Conservation (phyloP, 2,888 invertebrate genomes). For the Ctena decussata region DNA sequence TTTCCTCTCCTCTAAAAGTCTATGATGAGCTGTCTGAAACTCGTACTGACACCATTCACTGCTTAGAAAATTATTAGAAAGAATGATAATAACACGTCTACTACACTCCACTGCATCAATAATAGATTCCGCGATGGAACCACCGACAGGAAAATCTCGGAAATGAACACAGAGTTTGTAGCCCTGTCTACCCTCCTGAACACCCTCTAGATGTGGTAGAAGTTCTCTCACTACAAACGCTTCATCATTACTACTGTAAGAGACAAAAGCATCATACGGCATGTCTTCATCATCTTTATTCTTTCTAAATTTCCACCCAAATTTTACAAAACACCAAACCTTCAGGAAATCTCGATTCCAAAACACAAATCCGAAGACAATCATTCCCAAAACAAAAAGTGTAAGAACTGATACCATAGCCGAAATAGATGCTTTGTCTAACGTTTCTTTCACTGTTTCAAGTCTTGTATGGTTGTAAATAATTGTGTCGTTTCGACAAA, state of each 20-base stretch:
- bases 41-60: slow-evolving; percentile 97
- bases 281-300: slow-evolving; percentile 30
- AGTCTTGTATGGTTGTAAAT: neutral
- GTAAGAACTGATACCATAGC: slow-evolving; percentile 23
- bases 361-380: slow-evolving; percentile 35
- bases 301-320: slow-evolving; percentile 18
- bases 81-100: slow-evolving; percentile 94
- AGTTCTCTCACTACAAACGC: slow-evolving; percentile 94
- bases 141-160: slow-evolving; percentile 79
- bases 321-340: slow-evolving; percentile 37
- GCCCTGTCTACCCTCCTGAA: slow-evolving; percentile 88
- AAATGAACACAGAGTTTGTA: slow-evolving; percentile 87
- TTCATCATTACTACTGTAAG: slow-evolving; percentile 93
- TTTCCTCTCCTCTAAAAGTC: slow-evolving; percentile 91
- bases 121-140: slow-evolving; percentile 93
- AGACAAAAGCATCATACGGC: slow-evolving; percentile 94
- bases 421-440: slow-evolving; percentile 6
- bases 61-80: slow-evolving; percentile 95
- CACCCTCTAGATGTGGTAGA: slow-evolving; percentile 94
- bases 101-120: slow-evolving; percentile 95
- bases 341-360: slow-evolving; percentile 43
- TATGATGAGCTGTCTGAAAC: slow-evolving; percentile 95
- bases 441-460: neutral
- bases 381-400: slow-evolving; percentile 56
- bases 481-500: slow-evolving; percentile 33